Evolutionary conservation across 2,113 vertebrate species (phyloP).

Genomic region (Pollachius pollachius): DNA sequence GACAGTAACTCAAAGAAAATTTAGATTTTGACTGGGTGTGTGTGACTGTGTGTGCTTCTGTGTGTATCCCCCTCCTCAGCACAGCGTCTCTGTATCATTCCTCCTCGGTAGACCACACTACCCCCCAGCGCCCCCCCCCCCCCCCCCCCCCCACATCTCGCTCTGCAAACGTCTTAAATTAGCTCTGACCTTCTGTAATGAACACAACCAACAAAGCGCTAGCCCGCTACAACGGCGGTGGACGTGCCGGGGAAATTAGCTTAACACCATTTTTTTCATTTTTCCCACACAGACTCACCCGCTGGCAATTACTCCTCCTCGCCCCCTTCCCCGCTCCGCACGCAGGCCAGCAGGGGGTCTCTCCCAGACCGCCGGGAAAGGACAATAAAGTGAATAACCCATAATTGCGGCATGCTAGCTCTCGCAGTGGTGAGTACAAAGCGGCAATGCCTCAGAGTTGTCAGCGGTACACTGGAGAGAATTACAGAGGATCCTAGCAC

Average conservation of each 20-base stretch:
- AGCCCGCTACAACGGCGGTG: slow-evolving; percentile 26
- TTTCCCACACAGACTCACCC: slow-evolving; percentile 52
- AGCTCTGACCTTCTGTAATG: slow-evolving; percentile 65
- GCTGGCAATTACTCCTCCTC: slow-evolving; percentile 48
- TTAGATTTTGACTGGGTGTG: not conserved
- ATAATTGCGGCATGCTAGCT: slow-evolving; percentile 27
- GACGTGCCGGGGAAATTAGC: not conserved
- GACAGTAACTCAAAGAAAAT: not conserved
- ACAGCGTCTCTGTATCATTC: not conserved
- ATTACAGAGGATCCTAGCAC: too few relatives aligned
- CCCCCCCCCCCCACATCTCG: slow-evolving; percentile 29
- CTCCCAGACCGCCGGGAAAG: slow-evolving; percentile 37
- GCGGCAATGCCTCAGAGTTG: too few relatives aligned
- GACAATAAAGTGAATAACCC: slow-evolving; percentile 50
- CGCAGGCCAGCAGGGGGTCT: slow-evolving; percentile 53
- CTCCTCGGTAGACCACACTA: not conserved
- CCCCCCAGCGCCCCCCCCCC: not conserved
- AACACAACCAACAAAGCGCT: slow-evolving; percentile 48
- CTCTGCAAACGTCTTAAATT: slow-evolving; percentile 55
- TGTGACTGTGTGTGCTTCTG: not conserved
- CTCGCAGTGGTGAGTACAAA: slow-evolving; percentile 29
- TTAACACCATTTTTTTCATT: too few relatives aligned
- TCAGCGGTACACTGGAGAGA: too few relatives aligned
- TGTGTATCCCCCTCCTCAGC: slow-evolving; percentile 20
- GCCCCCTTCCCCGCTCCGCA: not conserved